These are phyloP conservation scores for Xestia ashworthii DNA, from an alignment of 2,888 invertebrate genomes.

Conservation along the genomic window DNA sequence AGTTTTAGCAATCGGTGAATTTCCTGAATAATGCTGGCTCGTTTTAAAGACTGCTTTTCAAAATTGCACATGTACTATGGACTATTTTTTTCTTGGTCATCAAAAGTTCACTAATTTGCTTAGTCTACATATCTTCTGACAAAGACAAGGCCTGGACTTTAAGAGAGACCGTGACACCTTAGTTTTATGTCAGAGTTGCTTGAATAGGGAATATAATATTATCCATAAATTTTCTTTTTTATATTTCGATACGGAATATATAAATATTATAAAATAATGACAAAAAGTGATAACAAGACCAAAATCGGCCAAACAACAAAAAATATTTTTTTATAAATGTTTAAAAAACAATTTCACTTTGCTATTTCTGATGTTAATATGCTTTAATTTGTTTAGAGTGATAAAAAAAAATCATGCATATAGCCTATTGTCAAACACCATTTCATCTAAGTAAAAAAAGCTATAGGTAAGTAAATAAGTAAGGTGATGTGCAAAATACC, in stretches of 20 bases:
- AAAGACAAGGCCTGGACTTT: neutral
- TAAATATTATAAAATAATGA: too few relatives aligned
- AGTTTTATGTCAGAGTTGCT: neutral
- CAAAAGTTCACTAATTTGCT: neutral
- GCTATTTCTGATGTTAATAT: too few relatives aligned
- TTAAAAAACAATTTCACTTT: too few relatives aligned
- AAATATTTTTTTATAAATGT: too few relatives aligned
- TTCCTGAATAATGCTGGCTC: neutral
- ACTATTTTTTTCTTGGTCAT: neutral
- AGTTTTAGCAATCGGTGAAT: neutral
- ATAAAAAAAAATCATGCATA: too few relatives aligned
- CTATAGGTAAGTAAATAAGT: neutral
- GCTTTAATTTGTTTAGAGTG: too few relatives aligned
- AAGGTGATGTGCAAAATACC: constrained; percentile 67
- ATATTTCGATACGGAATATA: too few relatives aligned
- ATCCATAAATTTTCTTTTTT: too few relatives aligned
- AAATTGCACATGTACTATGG: neutral
- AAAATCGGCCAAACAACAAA: too few relatives aligned
- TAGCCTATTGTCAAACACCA: neutral
- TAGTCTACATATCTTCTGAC: neutral
- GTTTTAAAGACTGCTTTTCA: neutral
- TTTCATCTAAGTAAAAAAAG: neutral
- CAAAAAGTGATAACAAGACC: too few relatives aligned
- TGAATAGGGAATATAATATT: too few relatives aligned
- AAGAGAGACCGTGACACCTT: neutral